Evolutionary conservation across 2,113 vertebrate genomes (phyloP), one percentile per base, ranked within the genome.

Genomic region (Camarhynchus parvulus): DNA sequence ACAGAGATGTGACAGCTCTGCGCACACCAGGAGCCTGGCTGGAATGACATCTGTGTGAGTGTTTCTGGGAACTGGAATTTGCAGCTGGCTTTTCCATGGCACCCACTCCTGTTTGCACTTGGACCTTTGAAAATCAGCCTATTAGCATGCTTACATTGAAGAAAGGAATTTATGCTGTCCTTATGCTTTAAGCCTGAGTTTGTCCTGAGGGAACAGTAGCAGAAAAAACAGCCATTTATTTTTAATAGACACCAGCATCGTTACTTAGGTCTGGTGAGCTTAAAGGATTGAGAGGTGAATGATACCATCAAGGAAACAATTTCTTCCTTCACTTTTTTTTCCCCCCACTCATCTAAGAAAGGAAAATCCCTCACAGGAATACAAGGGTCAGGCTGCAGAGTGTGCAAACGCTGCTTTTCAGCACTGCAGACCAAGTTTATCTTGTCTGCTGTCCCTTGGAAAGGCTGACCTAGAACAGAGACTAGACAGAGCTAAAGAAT

Each of bases 151-250:
- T 90, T 83, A 23, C 41, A 16, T 0, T 11, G 85, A 90, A 92
- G 56, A 64, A 63, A 70, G 83, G 93, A 91, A 96, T 94, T 95
- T 92, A 81, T 90, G 93, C 52, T 92, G 79, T 77, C 73, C 87
- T 86, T 75, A 64, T 86, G 95, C 77, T 87, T 82, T 91, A 78
- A 95, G 89, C 64, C 66, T 86, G 82, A 89, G 79, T 81, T 90
- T 84, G 76, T 81, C 91, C 90, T 83, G 74, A 84, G 89, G 94
- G 96, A 95, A 91, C 89, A 94, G 94, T 91, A 95, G 91, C 88
- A 96, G 93, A 92, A 96, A 89, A 97, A 92, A 28, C 90, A 96
- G 69, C 61, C 87, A 94, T 94, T 96, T 91, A 75, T 89, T 96
- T 94, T 92, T 94, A 94, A 96, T 96, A 95, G 92, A 94, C 91